These are phyloP conservation scores for Stichodactyla helianthus DNA, from an alignment of 64 coral and sea anemone genomes.

Conservation along the genomic window DNA sequence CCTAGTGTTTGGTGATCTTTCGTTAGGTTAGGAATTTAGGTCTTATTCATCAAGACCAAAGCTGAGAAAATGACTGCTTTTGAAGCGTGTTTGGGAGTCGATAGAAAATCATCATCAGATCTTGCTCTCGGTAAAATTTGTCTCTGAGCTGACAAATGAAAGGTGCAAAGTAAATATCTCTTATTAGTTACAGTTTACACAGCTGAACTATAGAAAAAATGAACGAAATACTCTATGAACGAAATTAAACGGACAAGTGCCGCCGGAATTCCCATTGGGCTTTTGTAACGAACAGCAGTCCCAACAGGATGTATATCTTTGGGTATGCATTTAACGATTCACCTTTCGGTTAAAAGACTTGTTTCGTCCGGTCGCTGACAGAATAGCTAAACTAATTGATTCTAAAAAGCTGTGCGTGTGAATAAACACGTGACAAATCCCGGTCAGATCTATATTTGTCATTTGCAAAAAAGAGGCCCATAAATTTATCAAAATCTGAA, in stretches of 20 bases:
- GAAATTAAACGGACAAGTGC: background rate
- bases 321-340: background rate
- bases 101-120: background rate
- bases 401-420: background rate
- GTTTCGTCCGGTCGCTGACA: background rate
- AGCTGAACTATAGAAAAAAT: background rate
- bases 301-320: background rate
- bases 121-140: background rate
- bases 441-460: no score
- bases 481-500: no score
- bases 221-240: background rate
- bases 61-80: background rate
- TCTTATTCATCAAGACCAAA: background rate
- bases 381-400: background rate
- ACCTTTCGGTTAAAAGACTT: background rate
- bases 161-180: background rate
- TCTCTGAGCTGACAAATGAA: background rate
- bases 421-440: background rate
- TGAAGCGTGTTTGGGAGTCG: background rate
- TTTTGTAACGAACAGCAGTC: background rate
- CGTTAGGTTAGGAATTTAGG: background rate
- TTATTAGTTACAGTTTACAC: background rate
- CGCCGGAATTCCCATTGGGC: background rate
- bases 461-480: no score
- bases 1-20: background rate